Conservation (phyloP, 2,113 vertebrate species). For the Glaucidium brasilianum region DNA sequence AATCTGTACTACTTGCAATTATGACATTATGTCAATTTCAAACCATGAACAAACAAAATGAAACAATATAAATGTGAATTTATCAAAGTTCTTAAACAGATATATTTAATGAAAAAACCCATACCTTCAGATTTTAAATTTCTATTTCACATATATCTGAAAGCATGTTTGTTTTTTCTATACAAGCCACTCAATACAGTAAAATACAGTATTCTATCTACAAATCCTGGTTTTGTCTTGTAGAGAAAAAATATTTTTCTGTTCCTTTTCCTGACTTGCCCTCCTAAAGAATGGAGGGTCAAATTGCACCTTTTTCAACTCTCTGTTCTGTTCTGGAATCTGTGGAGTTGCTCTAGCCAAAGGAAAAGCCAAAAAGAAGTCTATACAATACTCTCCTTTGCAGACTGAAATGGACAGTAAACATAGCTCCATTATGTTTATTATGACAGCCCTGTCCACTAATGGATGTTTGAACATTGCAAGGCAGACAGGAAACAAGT, state of each 20-base stretch:
- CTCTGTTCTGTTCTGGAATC: not conserved
- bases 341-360: not conserved
- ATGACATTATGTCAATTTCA: not conserved
- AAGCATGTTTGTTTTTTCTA: not conserved
- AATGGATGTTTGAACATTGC: not conserved
- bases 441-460: not conserved
- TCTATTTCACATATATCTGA: not conserved
- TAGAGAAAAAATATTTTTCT: not conserved
- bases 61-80: not conserved
- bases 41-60: not conserved
- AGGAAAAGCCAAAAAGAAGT: not conserved
- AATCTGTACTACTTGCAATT: not conserved
- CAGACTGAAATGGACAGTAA: not conserved
- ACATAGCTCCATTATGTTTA: not conserved
- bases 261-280: not conserved
- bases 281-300: not conserved
- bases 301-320: rapidly evolving
- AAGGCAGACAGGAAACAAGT: not conserved
- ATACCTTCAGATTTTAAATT: not conserved
- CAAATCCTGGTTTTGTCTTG: not conserved
- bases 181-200: not conserved
- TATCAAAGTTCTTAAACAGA: not conserved
- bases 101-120: not conserved
- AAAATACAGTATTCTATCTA: not conserved
- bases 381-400: not conserved